These are phyloP conservation scores for Eufriesea mexicana DNA, from an alignment of 1,140 invertebrate genomes.

Conservation along the genomic window DNA sequence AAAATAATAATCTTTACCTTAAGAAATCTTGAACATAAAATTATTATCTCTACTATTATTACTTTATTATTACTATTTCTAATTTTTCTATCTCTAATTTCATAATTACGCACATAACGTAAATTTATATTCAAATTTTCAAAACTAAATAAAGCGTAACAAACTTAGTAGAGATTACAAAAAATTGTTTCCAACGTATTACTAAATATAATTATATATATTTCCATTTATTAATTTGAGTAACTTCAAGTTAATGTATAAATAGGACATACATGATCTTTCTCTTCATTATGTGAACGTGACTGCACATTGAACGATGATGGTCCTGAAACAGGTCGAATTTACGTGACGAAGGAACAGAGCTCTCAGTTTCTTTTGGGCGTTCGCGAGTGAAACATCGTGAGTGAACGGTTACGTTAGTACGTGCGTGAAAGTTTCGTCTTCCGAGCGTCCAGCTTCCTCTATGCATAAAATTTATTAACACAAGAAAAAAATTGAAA, in stretches of 20 bases:
- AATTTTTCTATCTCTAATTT: too few species aligned
- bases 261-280: too few species aligned
- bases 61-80: too few species aligned
- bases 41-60: too few species aligned
- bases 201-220: neutral
- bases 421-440: slow-evolving; percentile 68
- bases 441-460: slow-evolving; percentile 33
- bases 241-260: neutral
- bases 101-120: too few species aligned
- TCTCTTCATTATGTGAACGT: neutral
- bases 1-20: neutral
- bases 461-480: slow-evolving; percentile 37
- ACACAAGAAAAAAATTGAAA: neutral
- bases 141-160: neutral
- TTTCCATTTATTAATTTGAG: neutral
- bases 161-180: neutral
- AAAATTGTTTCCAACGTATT: neutral
- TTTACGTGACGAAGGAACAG: slow-evolving; percentile 60
- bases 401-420: slow-evolving; percentile 35
- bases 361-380: slow-evolving; percentile 78
- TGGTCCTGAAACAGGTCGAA: neutral
- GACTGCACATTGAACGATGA: neutral
- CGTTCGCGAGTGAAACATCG: slow-evolving; percentile 68
- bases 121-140: neutral
- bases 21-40: neutral